Evolutionary conservation across 2,888 invertebrate genomes (phyloP).

Genomic region (Drosophila vallismaia): DNA sequence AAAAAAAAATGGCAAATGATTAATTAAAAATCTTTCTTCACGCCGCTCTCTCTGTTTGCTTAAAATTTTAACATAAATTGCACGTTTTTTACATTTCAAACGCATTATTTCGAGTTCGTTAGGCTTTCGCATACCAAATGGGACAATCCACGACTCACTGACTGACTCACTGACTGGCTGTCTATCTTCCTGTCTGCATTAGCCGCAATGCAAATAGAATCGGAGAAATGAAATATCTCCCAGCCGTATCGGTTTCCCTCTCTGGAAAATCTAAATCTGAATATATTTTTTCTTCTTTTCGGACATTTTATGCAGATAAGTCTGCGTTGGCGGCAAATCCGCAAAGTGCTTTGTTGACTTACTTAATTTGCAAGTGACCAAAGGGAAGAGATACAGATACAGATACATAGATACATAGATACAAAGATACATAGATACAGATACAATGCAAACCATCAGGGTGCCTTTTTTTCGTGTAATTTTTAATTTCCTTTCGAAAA

Average conservation of each 20-base stretch:
- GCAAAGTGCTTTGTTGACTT: constrained; percentile 78
- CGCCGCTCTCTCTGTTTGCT: constrained; percentile 59
- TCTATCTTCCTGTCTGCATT: constrained; percentile 43
- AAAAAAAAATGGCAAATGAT: constrained; percentile 61
- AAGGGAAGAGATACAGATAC: constrained; percentile 15
- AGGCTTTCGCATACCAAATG: constrained; percentile 80
- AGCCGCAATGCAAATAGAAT: constrained; percentile 73
- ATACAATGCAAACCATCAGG: constrained; percentile 3
- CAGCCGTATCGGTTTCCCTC: constrained; percentile 31
- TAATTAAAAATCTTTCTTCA: constrained; percentile 53
- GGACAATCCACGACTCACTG: constrained; percentile 10
- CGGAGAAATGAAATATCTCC: constrained; percentile 47
- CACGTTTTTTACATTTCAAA: constrained; percentile 82
- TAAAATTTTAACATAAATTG: constrained; percentile 75
- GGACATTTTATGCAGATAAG: constrained; percentile 70
- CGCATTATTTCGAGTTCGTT: constrained; percentile 84
- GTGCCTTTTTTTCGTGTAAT: constrained; percentile 33
- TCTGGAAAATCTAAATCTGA: background rate
- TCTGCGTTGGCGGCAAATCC: constrained; percentile 65
- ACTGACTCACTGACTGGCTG: constrained; percentile 1
- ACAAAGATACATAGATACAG: constrained; percentile 12
- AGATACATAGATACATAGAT: background rate
- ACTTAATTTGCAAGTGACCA: constrained; percentile 73
- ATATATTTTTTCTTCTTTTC: constrained; percentile 12
- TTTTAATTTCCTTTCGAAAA: constrained; percentile 70